These are phyloP conservation scores for Pseudopleuronectes americanus DNA, from an alignment of 2,797 vertebrate genomes.

Conservation along the genomic window DNA sequence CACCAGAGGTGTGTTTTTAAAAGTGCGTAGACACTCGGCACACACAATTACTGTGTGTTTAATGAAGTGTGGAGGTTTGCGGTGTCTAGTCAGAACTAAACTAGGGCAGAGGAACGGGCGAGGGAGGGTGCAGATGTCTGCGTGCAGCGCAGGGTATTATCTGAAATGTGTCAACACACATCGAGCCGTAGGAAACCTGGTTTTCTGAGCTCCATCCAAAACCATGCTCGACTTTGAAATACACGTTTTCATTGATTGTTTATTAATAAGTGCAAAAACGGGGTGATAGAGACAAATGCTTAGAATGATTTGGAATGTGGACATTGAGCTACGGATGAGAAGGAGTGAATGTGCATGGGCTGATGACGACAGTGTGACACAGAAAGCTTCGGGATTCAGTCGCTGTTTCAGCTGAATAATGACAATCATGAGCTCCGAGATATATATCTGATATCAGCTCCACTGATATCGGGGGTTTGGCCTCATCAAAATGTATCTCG, in stretches of 20 bases:
- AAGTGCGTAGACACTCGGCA: constrained; percentile 56
- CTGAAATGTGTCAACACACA: constrained; percentile 12
- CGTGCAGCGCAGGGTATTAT: constrained; percentile 4
- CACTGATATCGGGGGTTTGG: no score
- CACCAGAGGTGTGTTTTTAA: constrained; percentile 63
- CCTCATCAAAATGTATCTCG: no score
- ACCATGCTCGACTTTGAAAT: not conserved
- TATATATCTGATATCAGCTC: no score
- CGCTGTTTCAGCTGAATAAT: no score
- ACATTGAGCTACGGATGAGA: not conserved
- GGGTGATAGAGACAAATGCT: no score
- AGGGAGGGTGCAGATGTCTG: constrained; percentile 35
- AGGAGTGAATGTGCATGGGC: no score
- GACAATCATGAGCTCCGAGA: no score
- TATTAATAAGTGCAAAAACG: not conserved
- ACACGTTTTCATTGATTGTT: not conserved
- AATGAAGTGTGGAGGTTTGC: constrained; percentile 64
- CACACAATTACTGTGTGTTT: constrained; percentile 61
- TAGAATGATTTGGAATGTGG: not conserved
- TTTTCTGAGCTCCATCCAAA: not conserved
- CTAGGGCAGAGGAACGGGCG: constrained; percentile 43
- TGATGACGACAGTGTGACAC: no score
- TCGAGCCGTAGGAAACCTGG: not conserved
- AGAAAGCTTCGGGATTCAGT: no score
- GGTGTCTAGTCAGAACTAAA: constrained; percentile 56